Conservation (phyloP, 1,140 invertebrate genomes). For the Polyergus mexicanus region DNA sequence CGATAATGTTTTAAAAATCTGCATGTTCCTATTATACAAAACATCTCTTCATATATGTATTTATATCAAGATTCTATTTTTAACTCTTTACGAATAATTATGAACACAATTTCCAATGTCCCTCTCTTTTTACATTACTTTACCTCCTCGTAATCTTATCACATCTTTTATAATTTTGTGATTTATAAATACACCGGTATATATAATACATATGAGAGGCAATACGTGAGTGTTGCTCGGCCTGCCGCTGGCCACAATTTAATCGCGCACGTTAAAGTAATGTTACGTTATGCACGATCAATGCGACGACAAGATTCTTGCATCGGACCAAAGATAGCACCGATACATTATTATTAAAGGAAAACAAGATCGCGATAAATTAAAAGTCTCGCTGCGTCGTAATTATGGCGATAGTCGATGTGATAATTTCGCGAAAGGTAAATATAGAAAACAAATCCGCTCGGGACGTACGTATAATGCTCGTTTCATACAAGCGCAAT, state of each 20-base stretch:
- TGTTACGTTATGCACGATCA: constrained; percentile 50
- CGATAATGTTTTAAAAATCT: not conserved
- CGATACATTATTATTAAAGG: constrained; percentile 53
- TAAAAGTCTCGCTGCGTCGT: constrained; percentile 51
- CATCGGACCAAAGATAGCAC: constrained; percentile 52
- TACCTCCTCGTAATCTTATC: not conserved
- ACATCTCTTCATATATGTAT: not conserved
- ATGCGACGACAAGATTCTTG: constrained; percentile 61
- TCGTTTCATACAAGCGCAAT: constrained; percentile 54
- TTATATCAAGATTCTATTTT: not conserved
- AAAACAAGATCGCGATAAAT: constrained; percentile 60
- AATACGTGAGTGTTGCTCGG: constrained; percentile 6
- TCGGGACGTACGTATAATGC: constrained; percentile 40
- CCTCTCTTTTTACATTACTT: not conserved
- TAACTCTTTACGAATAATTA: constrained; percentile 2
- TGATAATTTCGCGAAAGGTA: constrained; percentile 58
- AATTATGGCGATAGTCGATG: constrained; percentile 54
- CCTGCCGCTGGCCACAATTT: constrained; percentile 39
- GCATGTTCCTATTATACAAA: not conserved
- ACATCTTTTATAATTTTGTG: constrained; percentile 23
- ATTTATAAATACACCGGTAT: constrained; percentile 31
- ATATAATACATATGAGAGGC: constrained; percentile 19
- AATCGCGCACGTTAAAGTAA: constrained; percentile 55
- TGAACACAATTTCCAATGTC: not conserved
- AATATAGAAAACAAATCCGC: constrained; percentile 53